Percentiles rank a stretch among this genome's conserved stretches.
Conservation (phyloP, 2,113 vertebrate genomes). For the Pogona vitticeps region DNA sequence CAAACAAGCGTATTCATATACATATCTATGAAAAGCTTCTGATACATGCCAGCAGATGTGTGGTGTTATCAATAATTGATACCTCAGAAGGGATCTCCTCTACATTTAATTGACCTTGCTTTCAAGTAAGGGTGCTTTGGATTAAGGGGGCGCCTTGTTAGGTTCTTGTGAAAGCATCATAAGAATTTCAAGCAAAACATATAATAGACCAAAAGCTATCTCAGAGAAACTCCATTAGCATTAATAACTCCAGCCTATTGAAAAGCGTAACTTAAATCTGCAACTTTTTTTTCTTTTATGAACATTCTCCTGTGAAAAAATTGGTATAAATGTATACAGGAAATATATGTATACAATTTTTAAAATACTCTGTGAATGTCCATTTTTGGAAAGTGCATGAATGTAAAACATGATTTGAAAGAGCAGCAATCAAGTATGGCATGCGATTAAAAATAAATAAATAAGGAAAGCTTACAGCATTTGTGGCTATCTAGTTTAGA, state of each 20-base stretch:
- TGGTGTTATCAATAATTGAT: no score
- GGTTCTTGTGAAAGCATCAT: neutral
- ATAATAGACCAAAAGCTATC: neutral
- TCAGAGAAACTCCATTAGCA: neutral
- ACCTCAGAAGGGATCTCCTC: neutral
- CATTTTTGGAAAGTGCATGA: neutral
- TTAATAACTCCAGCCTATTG: neutral
- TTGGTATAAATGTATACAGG: neutral
- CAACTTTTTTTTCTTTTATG: neutral
- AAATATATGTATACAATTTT: neutral
- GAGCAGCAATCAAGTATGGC: fast-evolving
- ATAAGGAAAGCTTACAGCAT: neutral
- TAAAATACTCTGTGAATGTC: neutral
- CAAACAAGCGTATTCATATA: no score
- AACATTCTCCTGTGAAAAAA: no score
- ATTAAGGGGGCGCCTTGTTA: neutral
- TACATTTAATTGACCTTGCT: neutral
- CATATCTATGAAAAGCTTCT: neutral
- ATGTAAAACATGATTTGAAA: fast-evolving
- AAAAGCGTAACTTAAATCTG: neutral
- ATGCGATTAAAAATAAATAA: neutral
- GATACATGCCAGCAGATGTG: no score
- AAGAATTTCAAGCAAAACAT: neutral
- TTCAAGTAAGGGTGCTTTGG: neutral
- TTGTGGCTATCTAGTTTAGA: neutral